Conservation (phyloP, 2,888 invertebrate genomes). For the Lingula anatina region DNA sequence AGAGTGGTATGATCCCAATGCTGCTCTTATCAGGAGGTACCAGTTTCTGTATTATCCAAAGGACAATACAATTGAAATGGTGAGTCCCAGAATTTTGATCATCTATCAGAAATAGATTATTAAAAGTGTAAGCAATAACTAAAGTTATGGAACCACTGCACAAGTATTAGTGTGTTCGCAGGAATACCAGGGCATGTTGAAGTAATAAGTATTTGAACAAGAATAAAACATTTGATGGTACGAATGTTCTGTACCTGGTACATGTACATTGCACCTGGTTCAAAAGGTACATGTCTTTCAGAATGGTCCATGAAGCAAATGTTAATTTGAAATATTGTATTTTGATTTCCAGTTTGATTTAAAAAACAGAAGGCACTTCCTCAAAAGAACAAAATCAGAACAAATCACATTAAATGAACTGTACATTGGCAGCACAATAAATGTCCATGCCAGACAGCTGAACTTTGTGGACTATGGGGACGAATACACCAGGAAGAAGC, state of each 20-base stretch:
- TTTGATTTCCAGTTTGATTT: constrained; percentile 51
- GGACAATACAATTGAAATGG: constrained; percentile 78
- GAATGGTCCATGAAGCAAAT: no score
- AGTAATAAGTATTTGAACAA: no score
- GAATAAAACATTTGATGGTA: no score
- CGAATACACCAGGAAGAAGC: constrained; percentile 45
- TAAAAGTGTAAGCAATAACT: no score
- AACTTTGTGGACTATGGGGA: constrained; percentile 53
- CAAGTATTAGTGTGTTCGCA: no score
- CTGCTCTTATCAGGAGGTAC: constrained; percentile 69
- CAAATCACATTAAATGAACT: constrained; percentile 45
- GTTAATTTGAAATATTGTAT: no score
- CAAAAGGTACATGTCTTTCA: constrained; percentile 47
- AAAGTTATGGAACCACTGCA: no score
- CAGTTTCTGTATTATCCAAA: constrained; percentile 70
- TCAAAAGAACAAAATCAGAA: constrained; percentile 48
- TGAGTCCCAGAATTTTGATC: constrained; percentile 44
- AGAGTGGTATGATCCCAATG: constrained; percentile 83
- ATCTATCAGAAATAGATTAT: no score
- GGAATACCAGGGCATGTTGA: no score
- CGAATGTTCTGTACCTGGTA: no score
- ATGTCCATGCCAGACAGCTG: constrained; percentile 52
- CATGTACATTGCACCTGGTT: no score
- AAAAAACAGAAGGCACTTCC: constrained; percentile 50
- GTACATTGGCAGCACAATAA: constrained; percentile 52